A percentile compares a stretch with the other conserved stretches of the same genome.
phyloP scores from a whole-genome alignment of 2,113 vertebrate genomes.

The Speoplatyrhinus poulsoni region DNA sequence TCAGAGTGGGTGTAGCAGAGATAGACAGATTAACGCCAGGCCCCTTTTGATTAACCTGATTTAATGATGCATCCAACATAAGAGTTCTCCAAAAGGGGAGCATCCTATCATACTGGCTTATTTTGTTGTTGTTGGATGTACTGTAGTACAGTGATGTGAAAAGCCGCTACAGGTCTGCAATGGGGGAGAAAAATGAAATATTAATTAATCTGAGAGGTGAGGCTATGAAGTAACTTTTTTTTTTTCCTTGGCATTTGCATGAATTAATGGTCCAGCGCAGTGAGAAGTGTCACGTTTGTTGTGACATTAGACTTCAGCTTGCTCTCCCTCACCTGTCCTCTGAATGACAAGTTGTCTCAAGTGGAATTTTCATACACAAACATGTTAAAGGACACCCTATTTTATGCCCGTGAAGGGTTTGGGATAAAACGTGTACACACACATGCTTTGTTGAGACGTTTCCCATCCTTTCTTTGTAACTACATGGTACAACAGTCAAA shows the following conservation, averaged over 20 bases:
- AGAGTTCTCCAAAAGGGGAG: too few relatives aligned
- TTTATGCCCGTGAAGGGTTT: constrained; percentile 7
- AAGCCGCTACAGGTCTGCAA: too few relatives aligned
- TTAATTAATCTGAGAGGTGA: neutral
- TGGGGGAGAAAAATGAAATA: neutral
- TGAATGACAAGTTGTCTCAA: constrained; percentile 17
- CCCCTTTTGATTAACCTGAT: constrained; percentile 23
- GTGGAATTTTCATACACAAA: neutral
- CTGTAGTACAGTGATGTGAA: too few relatives aligned
- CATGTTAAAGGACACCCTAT: neutral
- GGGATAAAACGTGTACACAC: neutral
- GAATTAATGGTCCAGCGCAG: neutral
- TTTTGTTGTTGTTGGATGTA: too few relatives aligned
- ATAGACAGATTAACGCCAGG: constrained; percentile 34
- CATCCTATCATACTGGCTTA: too few relatives aligned
- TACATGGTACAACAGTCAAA: too few relatives aligned
- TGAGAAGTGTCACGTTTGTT: constrained; percentile 21
- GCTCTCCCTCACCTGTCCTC: constrained; percentile 16
- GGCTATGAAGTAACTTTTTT: neutral
- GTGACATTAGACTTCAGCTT: neutral
- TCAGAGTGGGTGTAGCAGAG: constrained; percentile 30
- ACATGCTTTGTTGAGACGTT: neutral
- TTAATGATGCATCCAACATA: constrained; percentile 11
- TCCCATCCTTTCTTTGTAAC: too few relatives aligned
- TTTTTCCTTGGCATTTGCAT: neutral